phyloP scores from a whole-genome alignment of 2,888 invertebrate species.

The Scaptodrosophila latifasciaeformis region DNA sequence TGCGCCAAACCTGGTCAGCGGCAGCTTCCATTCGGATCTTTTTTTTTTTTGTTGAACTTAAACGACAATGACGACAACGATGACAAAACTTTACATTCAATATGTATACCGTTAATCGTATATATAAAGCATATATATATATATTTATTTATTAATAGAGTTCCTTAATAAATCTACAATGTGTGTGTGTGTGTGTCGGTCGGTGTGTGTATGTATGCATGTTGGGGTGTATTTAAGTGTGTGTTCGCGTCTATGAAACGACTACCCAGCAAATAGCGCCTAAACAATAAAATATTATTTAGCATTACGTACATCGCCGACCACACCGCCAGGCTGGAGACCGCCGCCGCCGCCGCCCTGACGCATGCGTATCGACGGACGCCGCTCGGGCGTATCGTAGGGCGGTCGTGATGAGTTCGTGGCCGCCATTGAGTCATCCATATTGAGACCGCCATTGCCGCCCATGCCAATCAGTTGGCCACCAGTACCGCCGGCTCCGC shows the following conservation, averaged over 20 bases:
- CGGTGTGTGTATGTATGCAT: too few relatives aligned
- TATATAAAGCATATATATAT: conserved; percentile 33
- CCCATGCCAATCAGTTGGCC: conserved; percentile 58
- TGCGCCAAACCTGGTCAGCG: conserved; percentile 1
- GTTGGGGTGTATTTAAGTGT: conserved; percentile 17
- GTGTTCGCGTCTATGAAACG: conserved; percentile 6
- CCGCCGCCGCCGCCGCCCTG: conserved; percentile 66
- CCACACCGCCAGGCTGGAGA: conserved; percentile 65
- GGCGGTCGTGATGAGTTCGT: conserved; percentile 75
- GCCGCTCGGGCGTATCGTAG: conserved; percentile 75
- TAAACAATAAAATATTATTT: conserved; percentile 76
- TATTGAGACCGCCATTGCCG: conserved; percentile 67
- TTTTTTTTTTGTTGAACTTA: neutral
- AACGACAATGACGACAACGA: conserved; percentile 29
- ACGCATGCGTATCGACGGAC: conserved; percentile 75
- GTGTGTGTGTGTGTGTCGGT: too few relatives aligned
- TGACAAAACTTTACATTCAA: conserved; percentile 43
- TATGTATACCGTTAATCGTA: conserved; percentile 37
- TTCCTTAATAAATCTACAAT: too few relatives aligned
- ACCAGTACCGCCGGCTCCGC: conserved; percentile 57
- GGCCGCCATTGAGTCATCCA: conserved; percentile 75
- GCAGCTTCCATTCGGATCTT: too few relatives aligned
- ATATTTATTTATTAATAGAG: conserved; percentile 40
- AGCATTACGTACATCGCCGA: conserved; percentile 74
- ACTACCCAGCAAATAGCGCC: conserved; percentile 30